Evolutionary conservation across 2,113 vertebrate genomes (phyloP).

Genomic region (Cariama cristata): DNA sequence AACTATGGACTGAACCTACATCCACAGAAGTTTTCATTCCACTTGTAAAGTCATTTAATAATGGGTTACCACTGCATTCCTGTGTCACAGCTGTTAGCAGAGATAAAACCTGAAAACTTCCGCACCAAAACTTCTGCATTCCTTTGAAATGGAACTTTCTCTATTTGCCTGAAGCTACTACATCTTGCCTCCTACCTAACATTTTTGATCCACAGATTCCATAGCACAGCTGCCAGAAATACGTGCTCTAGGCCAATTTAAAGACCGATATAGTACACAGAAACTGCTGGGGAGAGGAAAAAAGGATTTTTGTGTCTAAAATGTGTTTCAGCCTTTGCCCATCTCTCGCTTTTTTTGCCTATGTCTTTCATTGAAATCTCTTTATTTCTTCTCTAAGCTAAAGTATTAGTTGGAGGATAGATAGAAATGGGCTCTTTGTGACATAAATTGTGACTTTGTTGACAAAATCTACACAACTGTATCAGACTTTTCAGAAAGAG

Average conservation of each 20-base stretch:
- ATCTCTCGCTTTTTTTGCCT: neutral
- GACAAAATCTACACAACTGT: neutral
- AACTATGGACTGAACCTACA: neutral
- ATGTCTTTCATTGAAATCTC: neutral
- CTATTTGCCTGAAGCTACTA: neutral
- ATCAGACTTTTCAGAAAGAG: neutral
- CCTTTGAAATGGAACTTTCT: neutral
- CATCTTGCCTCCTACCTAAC: neutral
- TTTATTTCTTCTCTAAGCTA: neutral
- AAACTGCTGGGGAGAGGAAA: neutral
- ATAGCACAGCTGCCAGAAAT: neutral
- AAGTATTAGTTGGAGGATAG: neutral
- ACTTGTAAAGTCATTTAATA: neutral
- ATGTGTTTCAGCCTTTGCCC: neutral
- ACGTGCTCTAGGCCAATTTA: neutral
- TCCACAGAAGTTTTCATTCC: neutral
- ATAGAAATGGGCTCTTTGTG: neutral
- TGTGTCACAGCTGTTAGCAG: neutral
- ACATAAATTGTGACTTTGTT: neutral
- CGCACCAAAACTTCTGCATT: neutral
- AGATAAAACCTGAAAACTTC: neutral
- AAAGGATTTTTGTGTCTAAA: neutral
- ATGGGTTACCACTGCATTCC: neutral
- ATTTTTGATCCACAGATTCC: neutral
- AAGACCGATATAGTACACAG: neutral